These are phyloP conservation scores for Meles meles DNA, from an alignment of 2,113 vertebrate genomes.

Conservation along the genomic window DNA sequence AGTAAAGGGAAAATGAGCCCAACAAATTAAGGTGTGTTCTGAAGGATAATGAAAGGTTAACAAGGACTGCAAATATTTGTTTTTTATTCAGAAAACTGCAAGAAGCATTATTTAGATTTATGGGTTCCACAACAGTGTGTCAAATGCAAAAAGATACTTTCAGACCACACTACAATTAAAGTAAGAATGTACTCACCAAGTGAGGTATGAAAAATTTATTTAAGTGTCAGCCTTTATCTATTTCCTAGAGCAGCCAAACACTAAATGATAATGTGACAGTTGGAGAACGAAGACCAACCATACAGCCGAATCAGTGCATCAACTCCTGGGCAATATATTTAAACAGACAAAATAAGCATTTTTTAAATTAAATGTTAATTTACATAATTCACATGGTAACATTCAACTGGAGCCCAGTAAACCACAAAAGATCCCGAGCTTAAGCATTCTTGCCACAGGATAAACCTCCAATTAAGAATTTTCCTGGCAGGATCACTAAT, in stretches of 20 bases:
- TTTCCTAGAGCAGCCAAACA: background rate
- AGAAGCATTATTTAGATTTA: background rate
- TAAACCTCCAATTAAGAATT: constrained; percentile 7
- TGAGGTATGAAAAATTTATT: background rate
- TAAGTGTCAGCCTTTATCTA: background rate
- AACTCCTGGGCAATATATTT: background rate
- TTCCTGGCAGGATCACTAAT: background rate
- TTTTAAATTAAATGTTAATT: background rate
- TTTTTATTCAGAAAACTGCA: background rate
- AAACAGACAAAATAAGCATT: background rate
- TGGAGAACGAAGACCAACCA: background rate
- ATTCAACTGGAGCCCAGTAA: background rate
- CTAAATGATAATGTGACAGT: background rate
- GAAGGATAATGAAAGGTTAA: background rate
- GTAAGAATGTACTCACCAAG: background rate
- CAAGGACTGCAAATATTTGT: background rate
- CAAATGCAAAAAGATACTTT: background rate
- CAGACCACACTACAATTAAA: background rate
- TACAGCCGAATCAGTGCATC: background rate
- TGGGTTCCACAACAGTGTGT: background rate
- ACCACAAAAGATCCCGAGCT: background rate
- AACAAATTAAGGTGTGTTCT: background rate
- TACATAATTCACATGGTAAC: background rate
- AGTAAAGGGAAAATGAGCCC: background rate
- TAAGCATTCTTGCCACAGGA: constrained; percentile 29